Percentiles rank a stretch among this genome's conserved stretches.
phyloP scores from a whole-genome alignment of 2,797 vertebrate genomes.

The Silurus aristotelis region DNA sequence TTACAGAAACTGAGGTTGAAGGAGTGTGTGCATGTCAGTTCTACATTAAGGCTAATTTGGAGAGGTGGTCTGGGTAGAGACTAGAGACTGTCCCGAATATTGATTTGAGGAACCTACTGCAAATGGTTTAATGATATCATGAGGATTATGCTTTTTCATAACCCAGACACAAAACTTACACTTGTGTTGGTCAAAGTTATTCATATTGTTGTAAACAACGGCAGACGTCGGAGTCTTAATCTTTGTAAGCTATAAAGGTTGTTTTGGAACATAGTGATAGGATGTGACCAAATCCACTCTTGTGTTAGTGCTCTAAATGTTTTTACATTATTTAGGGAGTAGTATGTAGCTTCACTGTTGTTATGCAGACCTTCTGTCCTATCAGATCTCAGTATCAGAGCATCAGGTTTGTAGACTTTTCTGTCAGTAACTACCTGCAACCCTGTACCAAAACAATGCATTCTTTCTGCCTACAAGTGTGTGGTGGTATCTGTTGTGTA shows the following conservation, averaged over 20 bases:
- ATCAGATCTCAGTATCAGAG: constrained; percentile 63
- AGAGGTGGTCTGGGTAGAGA: not conserved
- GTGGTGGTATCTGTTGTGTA: not conserved
- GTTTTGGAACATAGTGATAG: not conserved
- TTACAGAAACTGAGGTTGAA: not conserved
- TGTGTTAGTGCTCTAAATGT: not conserved
- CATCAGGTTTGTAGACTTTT: constrained; percentile 65
- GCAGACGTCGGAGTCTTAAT: not conserved
- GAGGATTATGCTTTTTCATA: too few species aligned
- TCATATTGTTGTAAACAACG: not conserved
- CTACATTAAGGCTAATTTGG: not conserved
- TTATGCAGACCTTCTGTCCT: constrained; percentile 4
- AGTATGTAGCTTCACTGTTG: not conserved
- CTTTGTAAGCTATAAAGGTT: not conserved
- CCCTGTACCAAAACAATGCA: constrained; percentile 57
- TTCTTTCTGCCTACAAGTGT: constrained; percentile 45
- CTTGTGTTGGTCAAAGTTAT: not conserved
- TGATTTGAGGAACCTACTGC: not conserved
- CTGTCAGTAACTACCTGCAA: constrained; percentile 59
- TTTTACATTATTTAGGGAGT: not conserved
- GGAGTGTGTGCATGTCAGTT: not conserved
- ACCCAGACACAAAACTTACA: not conserved
- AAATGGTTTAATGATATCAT: not conserved
- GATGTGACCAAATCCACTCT: constrained; percentile 8
- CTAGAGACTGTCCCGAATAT: not conserved